phyloP scores from a whole-genome alignment of 2,888 invertebrate genomes.

The Coenonympha glycerion region DNA sequence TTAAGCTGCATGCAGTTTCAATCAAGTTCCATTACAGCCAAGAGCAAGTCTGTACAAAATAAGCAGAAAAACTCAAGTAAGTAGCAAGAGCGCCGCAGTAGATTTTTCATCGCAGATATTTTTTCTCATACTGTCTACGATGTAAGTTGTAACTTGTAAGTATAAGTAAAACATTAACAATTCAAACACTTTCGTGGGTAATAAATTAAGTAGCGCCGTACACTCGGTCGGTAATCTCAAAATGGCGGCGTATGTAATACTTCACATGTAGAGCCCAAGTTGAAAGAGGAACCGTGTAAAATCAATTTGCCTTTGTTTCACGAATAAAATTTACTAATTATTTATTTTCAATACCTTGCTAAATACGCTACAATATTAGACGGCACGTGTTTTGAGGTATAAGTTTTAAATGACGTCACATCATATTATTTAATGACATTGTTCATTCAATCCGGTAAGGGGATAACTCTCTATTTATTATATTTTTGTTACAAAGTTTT shows the following conservation, averaged over 20 bases:
- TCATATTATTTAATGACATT: no score
- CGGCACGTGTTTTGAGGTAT: no score
- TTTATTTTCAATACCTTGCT: background rate
- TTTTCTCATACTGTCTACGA: conserved; percentile 34
- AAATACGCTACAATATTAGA: no score
- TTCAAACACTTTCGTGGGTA: conserved; percentile 66
- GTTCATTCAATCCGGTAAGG: no score
- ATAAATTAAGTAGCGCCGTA: conserved; percentile 61
- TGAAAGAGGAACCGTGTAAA: conserved; percentile 20
- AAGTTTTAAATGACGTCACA: no score
- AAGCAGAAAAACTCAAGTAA: background rate
- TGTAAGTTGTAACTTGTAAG: conserved; percentile 46
- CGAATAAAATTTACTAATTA: no score
- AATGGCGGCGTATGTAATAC: conserved; percentile 61
- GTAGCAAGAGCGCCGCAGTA: background rate
- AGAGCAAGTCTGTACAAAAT: background rate
- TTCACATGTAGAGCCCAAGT: conserved; percentile 31
- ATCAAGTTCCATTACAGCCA: background rate
- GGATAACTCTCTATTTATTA: no score
- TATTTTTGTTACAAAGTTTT: no score
- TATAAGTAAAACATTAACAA: conserved; percentile 60
- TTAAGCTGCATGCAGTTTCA: background rate
- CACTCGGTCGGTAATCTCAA: conserved; percentile 57
- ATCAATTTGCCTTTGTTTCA: no score
- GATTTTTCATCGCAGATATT: background rate